phyloP scores from a whole-genome alignment of 2,888 invertebrate species.

The Parnassius apollo region DNA sequence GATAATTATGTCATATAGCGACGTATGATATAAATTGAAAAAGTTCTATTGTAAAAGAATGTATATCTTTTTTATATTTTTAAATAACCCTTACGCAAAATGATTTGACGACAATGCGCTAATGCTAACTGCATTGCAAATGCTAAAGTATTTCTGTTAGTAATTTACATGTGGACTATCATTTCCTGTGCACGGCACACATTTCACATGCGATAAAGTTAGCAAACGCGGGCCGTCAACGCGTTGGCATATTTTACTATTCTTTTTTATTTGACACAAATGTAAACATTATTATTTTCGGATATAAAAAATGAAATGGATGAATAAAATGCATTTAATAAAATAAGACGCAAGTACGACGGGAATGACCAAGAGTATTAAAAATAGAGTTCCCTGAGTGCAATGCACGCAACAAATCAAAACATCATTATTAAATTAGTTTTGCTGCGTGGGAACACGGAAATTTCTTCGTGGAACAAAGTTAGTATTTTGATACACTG shows the following conservation, averaged over 20 bases:
- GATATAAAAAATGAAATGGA: constrained; percentile 16
- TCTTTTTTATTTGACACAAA: constrained; percentile 7
- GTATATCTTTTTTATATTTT: not conserved
- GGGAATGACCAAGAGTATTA: constrained; percentile 42
- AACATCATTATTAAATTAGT: constrained; percentile 21
- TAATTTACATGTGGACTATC: constrained; percentile 63
- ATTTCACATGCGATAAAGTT: constrained; percentile 55
- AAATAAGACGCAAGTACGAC: not conserved
- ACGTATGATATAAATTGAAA: too few relatives aligned
- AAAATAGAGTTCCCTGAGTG: constrained; percentile 52
- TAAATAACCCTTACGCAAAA: not conserved
- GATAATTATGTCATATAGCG: too few relatives aligned
- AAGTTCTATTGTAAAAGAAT: too few relatives aligned
- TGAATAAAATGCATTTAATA: constrained; percentile 3
- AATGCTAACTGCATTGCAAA: constrained; percentile 10
- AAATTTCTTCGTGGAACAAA: not conserved
- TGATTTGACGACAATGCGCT: constrained; percentile 4
- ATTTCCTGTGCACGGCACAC: constrained; percentile 67
- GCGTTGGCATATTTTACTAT: constrained; percentile 27
- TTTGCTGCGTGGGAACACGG: not conserved
- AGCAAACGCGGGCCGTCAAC: constrained; percentile 5
- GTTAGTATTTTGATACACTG: too few relatives aligned
- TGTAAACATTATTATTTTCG: not conserved
- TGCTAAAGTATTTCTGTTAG: constrained; percentile 22
- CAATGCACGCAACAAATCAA: constrained; percentile 54